These are phyloP conservation scores for Leucoraja erinaceus DNA, from an alignment of 2,113 vertebrate species.

Conservation along the genomic window DNA sequence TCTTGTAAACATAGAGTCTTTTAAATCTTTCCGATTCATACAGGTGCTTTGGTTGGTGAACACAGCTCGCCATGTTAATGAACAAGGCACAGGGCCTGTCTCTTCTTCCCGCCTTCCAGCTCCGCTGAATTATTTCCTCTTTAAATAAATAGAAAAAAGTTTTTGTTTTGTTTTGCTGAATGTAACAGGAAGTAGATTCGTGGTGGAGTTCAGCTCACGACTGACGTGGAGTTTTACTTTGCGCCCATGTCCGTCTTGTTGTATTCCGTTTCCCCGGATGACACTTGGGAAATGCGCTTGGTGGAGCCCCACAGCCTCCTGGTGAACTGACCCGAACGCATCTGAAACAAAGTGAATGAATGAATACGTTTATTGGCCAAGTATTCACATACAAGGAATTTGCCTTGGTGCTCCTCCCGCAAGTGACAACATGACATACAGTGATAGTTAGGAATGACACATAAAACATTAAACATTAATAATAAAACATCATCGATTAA, in stretches of 20 bases:
- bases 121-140: neutral
- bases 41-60: conserved; percentile 7
- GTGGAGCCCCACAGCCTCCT: conserved; percentile 80
- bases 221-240: neutral
- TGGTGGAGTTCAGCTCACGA: neutral
- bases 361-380: no score
- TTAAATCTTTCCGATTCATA: neutral
- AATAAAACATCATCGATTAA: no score
- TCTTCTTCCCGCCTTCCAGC: neutral
- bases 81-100: neutral
- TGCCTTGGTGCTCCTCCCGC: no score
- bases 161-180: neutral
- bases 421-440: no score
- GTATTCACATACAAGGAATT: no score
- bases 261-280: conserved; percentile 85
- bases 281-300: conserved; percentile 82
- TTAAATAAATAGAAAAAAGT: conserved; percentile 21
- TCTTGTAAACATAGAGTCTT: neutral
- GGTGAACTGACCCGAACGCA: conserved; percentile 75
- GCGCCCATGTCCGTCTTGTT: conserved; percentile 43
- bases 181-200: neutral
- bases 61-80: neutral
- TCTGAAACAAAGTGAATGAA: conserved; percentile 52
- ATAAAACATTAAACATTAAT: no score
- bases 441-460: no score